These are phyloP conservation scores for Drosophila ogumai DNA, from an alignment of 1,140 invertebrate species.

Conservation along the genomic window DNA sequence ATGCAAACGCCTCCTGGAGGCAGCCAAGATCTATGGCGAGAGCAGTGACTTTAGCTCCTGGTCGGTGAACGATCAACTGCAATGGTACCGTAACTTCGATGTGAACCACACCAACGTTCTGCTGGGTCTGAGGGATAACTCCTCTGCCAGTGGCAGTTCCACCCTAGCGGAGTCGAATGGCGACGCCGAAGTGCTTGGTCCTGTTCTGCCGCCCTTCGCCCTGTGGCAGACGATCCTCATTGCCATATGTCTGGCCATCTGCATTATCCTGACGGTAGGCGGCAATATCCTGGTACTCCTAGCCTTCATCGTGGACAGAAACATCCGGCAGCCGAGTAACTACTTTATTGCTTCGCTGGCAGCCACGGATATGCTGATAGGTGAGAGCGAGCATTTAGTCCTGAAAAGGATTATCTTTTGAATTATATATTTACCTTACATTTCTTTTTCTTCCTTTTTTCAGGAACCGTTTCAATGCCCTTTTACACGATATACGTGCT, in stretches of 20 bases:
- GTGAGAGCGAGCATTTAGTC: slow-evolving; percentile 85
- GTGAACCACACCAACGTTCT: slow-evolving; percentile 60
- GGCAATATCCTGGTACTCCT: slow-evolving; percentile 98
- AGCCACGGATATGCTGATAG: slow-evolving; percentile 99
- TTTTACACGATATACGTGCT: slow-evolving; percentile 98
- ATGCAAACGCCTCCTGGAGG: slow-evolving; percentile 87
- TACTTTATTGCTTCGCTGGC: slow-evolving; percentile 99
- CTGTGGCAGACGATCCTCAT: slow-evolving; percentile 97
- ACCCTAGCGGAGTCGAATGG: slow-evolving; percentile 56
- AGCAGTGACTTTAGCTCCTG: slow-evolving; percentile 70
- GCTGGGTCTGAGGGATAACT: slow-evolving; percentile 41
- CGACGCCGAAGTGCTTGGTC: slow-evolving; percentile 80
- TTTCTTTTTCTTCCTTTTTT: slow-evolving; percentile 55
- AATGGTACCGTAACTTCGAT: slow-evolving; percentile 67
- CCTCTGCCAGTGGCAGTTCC: slow-evolving; percentile 12
- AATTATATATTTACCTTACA: background rate
- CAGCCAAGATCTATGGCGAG: slow-evolving; percentile 79
- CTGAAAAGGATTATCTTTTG: background rate
- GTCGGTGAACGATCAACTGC: slow-evolving; percentile 70
- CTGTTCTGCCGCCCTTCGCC: slow-evolving; percentile 92
- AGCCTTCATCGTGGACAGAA: slow-evolving; percentile 98
- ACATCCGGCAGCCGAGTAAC: slow-evolving; percentile 99
- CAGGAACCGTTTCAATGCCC: slow-evolving; percentile 97
- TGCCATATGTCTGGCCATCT: slow-evolving; percentile 94
- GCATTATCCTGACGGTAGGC: slow-evolving; percentile 96